These are phyloP conservation scores for Fabriciana adippe DNA, from an alignment of 2,888 invertebrate genomes.

Conservation along the genomic window DNA sequence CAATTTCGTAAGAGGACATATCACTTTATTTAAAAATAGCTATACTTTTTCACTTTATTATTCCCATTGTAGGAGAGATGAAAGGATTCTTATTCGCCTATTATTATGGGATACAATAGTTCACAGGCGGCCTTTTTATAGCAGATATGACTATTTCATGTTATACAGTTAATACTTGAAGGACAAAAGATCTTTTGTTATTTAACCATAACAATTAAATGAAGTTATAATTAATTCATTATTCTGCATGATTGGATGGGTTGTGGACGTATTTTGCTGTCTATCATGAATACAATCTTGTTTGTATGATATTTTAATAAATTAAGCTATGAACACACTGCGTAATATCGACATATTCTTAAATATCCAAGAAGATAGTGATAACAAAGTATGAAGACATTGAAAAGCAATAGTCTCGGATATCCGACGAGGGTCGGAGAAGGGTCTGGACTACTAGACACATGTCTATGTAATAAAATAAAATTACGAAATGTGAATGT, in stretches of 20 bases:
- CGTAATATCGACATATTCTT: slow-evolving; percentile 30
- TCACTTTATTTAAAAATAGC: slow-evolving; percentile 17
- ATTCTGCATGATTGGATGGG: not conserved
- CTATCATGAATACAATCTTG: too few species aligned
- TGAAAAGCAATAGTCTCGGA: slow-evolving; percentile 67
- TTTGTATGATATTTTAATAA: too few species aligned
- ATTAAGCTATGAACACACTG: too few species aligned
- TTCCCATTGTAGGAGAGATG: slow-evolving; percentile 19
- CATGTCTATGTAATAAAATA: slow-evolving; percentile 67
- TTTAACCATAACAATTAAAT: slow-evolving; percentile 8
- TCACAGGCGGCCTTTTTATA: slow-evolving; percentile 19
- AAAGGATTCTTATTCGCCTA: slow-evolving; percentile 26
- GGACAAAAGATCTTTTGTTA: slow-evolving; percentile 17
- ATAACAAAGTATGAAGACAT: slow-evolving; percentile 68
- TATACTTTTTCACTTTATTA: slow-evolving; percentile 10
- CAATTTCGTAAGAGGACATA: slow-evolving; percentile 6
- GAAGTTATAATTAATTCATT: slow-evolving; percentile 6
- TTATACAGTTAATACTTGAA: slow-evolving; percentile 18
- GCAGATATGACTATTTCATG: slow-evolving; percentile 20
- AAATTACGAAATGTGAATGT: slow-evolving; percentile 43
- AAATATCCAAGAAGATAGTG: slow-evolving; percentile 55
- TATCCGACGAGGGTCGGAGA: slow-evolving; percentile 67
- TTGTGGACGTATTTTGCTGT: not conserved
- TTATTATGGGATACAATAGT: slow-evolving; percentile 28
- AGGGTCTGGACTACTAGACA: slow-evolving; percentile 66